Evolutionary conservation across 2,113 vertebrate species (phyloP), one percentile per base, ranked within the genome.

Genomic region (Danionella cerebrum): DNA sequence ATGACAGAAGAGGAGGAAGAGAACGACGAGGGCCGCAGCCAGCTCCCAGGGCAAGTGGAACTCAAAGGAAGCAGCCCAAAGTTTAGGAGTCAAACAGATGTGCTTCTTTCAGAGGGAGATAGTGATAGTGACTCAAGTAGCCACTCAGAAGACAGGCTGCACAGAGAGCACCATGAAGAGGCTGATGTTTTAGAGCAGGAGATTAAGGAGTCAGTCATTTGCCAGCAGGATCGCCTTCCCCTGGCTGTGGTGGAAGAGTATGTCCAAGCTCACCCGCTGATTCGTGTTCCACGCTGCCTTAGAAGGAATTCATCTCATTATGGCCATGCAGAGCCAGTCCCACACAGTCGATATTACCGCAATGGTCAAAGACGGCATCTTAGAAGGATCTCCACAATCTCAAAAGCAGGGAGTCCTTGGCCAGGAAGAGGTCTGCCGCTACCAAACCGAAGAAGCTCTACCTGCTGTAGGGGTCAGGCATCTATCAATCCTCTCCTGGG

Each of bases 281-380:
- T 86, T 1, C 70, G 84, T 7, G 54, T 85, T 0, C 89, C 89
- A 0, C 84, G 81, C 18, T 93, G 87, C 79, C 85, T 94, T 13
- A 81, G 90, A 1, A 89, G 87, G 0, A 73, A 82, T 63, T 94
- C 91, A 3, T 91, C 91, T 1, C 86, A 85, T 73, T 35, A 66
- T 31, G 79, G 86, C 5, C 63, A 82, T 0, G 71, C 80, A 0
- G 90, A 93, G 0, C 5, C 19, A 0, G 27, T 58, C 2, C 67
- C 54, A 0, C 55, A 65, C 13, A 21, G 79, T 0, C 88, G 89
- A 47, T 55, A 19, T 41, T 91, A 85, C 14, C 79, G 76, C 47
- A 85, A 88, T 77, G 86, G 81, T 83, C 89, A 89, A 60, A 78
- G 57, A 57, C 84, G 76, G 45, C 75, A 76, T 55, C 84, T 86